These are phyloP conservation scores for Petromus typicus DNA, from an alignment of 2,113 vertebrate genomes.

Conservation along the genomic window DNA sequence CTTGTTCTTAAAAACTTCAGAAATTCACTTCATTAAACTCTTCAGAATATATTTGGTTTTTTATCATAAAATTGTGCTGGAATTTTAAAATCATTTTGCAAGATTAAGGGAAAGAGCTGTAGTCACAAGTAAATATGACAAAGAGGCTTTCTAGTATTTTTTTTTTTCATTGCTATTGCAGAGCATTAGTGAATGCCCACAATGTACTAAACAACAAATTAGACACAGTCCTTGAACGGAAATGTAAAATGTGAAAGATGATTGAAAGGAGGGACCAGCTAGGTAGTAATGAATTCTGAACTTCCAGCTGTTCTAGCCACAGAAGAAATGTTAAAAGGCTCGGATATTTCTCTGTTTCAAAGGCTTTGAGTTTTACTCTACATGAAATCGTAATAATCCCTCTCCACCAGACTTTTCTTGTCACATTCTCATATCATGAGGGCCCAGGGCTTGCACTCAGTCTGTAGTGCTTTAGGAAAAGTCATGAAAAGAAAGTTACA, in stretches of 20 bases:
- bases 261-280: background rate
- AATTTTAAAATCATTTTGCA: slow-evolving; percentile 53
- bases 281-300: background rate
- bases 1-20: slow-evolving; percentile 48
- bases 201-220: slow-evolving; percentile 4
- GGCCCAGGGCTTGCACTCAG: background rate
- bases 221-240: slow-evolving; percentile 34
- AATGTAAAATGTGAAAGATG: slow-evolving; percentile 28
- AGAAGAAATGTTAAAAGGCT: slow-evolving; percentile 59
- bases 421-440: background rate
- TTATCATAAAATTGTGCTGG: background rate
- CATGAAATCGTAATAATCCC: slow-evolving; percentile 44
- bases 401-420: slow-evolving; percentile 31
- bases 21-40: slow-evolving; percentile 21
- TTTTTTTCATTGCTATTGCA: background rate
- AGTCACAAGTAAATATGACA: background rate
- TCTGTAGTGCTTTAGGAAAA: background rate
- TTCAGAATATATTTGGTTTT: slow-evolving; percentile 1
- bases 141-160: background rate
- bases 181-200: background rate
- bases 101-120: slow-evolving; percentile 43
- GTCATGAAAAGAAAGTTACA: background rate
- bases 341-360: slow-evolving; percentile 52
- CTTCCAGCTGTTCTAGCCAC: slow-evolving; percentile 22
- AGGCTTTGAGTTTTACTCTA: slow-evolving; percentile 45